Base-by-base conservation (phyloP, 2,113 vertebrate genomes). In the Barnardius zonarius region DNA sequence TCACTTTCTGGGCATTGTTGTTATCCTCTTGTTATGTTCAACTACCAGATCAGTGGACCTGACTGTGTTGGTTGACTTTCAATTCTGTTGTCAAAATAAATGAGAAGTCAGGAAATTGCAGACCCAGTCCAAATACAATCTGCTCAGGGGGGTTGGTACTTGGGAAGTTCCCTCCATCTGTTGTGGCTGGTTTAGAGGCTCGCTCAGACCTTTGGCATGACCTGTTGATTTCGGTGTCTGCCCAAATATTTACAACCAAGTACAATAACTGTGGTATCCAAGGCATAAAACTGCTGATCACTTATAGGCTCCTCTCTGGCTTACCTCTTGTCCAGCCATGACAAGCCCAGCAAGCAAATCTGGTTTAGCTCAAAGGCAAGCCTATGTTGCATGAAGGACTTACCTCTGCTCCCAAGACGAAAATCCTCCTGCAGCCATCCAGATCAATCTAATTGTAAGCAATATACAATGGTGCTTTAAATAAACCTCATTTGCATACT, bases 401-500 rank as follows among this genome's bases (percentile, higher is more conserved):
- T 61, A 64, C 62, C 75, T 92, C 69, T 81, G 44, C 54, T 90
- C 55, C 74, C 72, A 88, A 78, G 83, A 68, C 61, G 57, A 93
- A 86, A 87, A 17, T 64, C 67, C 54, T 86, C 52, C 79, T 83
- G 76, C 72, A 81, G 51, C 72, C 94, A 70, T 90, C 91, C 82
- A 83, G 93, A 93, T 92, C 86, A 76, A 86, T 88, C 86, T 94
- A 96, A 96, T 95, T 86, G 59, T 86, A 61, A 92, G 83, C 85
- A 92, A 44, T 46, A 67, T 19, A 92, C 95, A 96, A 94, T 74
- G 77, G 48, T 83, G 68, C 92, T 96, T 96, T 96, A 93, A 96
- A 97, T 97, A 93, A 92, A 77, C 75, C 85, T 94, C 62, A 95
- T 96, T 91, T 96, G 82, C 90, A 95, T 97, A 92, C 70, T 23